Evolutionary conservation across 2,888 invertebrate species (phyloP).

Genomic region (Ichneumoninae sp.): DNA sequence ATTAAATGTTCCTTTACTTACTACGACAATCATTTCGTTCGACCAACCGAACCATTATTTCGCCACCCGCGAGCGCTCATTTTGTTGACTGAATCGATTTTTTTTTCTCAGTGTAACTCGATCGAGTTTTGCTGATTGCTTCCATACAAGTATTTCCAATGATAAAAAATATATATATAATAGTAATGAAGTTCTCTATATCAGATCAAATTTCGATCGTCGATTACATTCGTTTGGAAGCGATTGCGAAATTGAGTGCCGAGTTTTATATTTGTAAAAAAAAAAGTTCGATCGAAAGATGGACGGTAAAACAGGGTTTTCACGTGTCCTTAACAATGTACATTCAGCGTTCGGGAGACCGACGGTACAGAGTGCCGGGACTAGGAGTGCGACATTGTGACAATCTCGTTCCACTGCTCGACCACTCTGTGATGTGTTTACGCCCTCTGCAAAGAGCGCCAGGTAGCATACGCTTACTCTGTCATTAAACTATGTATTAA

Average conservation of each 20-base stretch:
- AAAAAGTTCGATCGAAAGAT: not conserved
- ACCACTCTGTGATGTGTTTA: constrained; percentile 53
- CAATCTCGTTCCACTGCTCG: constrained; percentile 25
- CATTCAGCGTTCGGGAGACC: constrained; percentile 18
- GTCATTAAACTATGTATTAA: constrained; percentile 32
- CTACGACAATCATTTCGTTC: no score
- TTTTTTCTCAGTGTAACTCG: not conserved
- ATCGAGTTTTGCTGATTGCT: not conserved
- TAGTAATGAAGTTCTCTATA: not conserved
- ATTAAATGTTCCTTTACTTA: no score
- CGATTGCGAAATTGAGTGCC: constrained; percentile 1
- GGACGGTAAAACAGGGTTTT: constrained; percentile 2
- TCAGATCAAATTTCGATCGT: not conserved
- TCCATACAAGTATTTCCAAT: not conserved
- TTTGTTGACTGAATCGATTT: no score
- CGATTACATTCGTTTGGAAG: not conserved
- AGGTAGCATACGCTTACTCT: constrained; percentile 32
- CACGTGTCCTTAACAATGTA: constrained; percentile 19
- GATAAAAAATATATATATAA: not conserved
- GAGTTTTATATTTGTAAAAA: not conserved
- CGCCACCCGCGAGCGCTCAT: no score
- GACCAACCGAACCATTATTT: no score
- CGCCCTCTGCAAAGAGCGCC: constrained; percentile 20
- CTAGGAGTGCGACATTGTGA: constrained; percentile 4
- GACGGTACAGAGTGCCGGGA: not conserved